These are phyloP conservation scores for Pocillopora meandrina DNA, from an alignment of 92 coral and sea anemone genomes.

Conservation along the genomic window DNA sequence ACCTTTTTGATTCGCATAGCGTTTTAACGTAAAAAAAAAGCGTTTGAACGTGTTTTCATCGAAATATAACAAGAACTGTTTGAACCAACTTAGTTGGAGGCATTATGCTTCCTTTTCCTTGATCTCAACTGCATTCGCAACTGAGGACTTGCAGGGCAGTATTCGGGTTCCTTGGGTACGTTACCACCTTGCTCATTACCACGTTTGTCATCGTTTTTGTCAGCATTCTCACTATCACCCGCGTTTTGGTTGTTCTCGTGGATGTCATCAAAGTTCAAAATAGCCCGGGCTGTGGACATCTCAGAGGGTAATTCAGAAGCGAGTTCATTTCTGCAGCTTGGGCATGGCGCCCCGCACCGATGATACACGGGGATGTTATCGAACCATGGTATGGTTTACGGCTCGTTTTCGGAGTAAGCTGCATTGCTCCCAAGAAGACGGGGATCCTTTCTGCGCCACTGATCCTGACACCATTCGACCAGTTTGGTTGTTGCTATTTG, in stretches of 20 bases:
- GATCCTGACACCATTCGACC: too few relatives aligned
- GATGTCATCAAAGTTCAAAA: conserved; percentile 17
- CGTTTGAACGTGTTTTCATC: too few relatives aligned
- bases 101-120: neutral
- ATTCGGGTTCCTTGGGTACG: neutral
- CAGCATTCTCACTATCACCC: neutral
- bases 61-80: too few relatives aligned
- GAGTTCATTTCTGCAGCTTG: conserved; percentile 45
- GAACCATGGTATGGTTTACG: conserved; percentile 26
- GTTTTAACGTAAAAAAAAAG: too few relatives aligned
- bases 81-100: neutral
- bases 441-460: too few relatives aligned
- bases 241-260: conserved; percentile 15
- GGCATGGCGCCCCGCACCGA: conserved; percentile 53
- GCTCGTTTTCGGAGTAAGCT: neutral
- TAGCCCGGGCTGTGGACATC: conserved; percentile 24
- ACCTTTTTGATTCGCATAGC: too few relatives aligned
- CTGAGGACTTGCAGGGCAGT: neutral
- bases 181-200: neutral
- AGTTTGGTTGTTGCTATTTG: too few relatives aligned
- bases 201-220: neutral
- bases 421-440: neutral
- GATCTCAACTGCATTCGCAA: neutral
- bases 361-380: conserved; percentile 50
- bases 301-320: conserved; percentile 35